These are phyloP conservation scores for Drosophila cardini DNA, from an alignment of 1,140 invertebrate species.

Conservation along the genomic window DNA sequence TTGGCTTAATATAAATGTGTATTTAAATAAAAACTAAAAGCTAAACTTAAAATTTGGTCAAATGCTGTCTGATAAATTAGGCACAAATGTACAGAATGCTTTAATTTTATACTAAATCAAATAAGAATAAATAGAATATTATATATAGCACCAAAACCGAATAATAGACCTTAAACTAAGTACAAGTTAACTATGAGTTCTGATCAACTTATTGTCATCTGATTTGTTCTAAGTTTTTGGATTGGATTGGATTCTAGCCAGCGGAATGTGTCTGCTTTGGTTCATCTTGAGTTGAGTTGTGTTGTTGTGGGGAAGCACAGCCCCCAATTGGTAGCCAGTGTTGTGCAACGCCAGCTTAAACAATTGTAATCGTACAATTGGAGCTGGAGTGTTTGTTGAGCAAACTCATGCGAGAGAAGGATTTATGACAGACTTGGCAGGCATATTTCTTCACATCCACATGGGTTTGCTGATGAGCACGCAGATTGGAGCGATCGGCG, in stretches of 20 bases:
- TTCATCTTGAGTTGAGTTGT: conserved; percentile 4
- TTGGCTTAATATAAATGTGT: conserved; percentile 29
- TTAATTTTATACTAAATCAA: conserved; percentile 56
- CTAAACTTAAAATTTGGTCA: conserved; percentile 73
- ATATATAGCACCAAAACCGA: conserved; percentile 75
- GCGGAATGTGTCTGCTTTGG: conserved; percentile 68
- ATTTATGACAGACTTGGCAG: conserved; percentile 86
- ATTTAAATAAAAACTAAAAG: conserved; percentile 42
- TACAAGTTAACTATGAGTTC: conserved; percentile 31
- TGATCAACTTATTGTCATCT: conserved; percentile 59
- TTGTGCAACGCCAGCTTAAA: conserved; percentile 45
- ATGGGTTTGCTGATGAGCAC: conserved; percentile 89
- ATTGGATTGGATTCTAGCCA: conserved; percentile 65
- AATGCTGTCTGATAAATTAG: conserved; percentile 67
- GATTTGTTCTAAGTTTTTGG: conserved; percentile 43
- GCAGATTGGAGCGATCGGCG: conserved; percentile 94
- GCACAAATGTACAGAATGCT: conserved; percentile 66
- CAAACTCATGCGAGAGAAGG: conserved; percentile 95
- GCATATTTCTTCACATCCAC: conserved; percentile 86
- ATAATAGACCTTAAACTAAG: conserved; percentile 55
- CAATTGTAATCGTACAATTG: conserved; percentile 83
- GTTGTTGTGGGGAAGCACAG: neutral
- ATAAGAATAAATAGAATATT: conserved; percentile 42
- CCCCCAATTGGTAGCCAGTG: neutral
- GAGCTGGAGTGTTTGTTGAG: conserved; percentile 92